Conservation (phyloP, 2,113 vertebrate genomes). For the Callionymus lyra region DNA sequence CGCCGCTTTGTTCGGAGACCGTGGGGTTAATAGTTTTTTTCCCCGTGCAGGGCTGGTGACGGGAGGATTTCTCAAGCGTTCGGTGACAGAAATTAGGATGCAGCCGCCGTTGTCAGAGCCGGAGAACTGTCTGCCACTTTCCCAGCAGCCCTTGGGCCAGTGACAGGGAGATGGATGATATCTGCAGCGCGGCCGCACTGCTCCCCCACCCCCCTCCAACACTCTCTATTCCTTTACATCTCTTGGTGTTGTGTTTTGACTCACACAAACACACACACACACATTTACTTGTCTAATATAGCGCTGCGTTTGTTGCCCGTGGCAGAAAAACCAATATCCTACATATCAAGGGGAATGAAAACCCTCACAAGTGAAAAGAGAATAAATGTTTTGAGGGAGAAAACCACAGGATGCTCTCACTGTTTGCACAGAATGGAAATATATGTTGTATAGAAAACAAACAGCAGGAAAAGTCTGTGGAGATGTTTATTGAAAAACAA, state of each 20-base stretch:
- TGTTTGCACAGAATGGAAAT: conserved; percentile 30
- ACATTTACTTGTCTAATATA: conserved; percentile 39
- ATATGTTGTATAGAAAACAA: conserved; percentile 30
- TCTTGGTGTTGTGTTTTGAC: conserved; percentile 12
- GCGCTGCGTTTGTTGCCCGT: conserved; percentile 34
- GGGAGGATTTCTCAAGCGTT: conserved; percentile 30
- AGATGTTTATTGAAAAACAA: conserved; percentile 18
- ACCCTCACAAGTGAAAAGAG: conserved; percentile 40
- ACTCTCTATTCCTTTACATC: conserved; percentile 13
- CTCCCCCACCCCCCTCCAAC: conserved; percentile 4
- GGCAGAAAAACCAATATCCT: conserved; percentile 47
- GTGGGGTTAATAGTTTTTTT: conserved; percentile 61
- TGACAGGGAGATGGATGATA: conserved; percentile 97
- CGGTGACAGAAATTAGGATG: conserved; percentile 69
- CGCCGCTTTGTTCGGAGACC: conserved; percentile 48
- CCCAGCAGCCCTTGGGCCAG: conserved; percentile 79
- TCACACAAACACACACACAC: conserved; percentile 18
- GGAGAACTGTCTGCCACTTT: conserved; percentile 79
- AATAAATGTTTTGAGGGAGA: conserved; percentile 26
- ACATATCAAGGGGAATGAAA: conserved; percentile 43
- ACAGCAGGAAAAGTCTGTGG: conserved; percentile 29
- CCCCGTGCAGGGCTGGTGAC: conserved; percentile 60
- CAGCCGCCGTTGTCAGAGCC: conserved; percentile 76
- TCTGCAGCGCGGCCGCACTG: conserved; percentile 71
- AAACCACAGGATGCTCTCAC: conserved; percentile 21